A percentile compares a stretch with the other conserved stretches of the same genome.
phyloP scores from a whole-genome alignment of 1,140 invertebrate genomes.

The Gryon sp. region DNA sequence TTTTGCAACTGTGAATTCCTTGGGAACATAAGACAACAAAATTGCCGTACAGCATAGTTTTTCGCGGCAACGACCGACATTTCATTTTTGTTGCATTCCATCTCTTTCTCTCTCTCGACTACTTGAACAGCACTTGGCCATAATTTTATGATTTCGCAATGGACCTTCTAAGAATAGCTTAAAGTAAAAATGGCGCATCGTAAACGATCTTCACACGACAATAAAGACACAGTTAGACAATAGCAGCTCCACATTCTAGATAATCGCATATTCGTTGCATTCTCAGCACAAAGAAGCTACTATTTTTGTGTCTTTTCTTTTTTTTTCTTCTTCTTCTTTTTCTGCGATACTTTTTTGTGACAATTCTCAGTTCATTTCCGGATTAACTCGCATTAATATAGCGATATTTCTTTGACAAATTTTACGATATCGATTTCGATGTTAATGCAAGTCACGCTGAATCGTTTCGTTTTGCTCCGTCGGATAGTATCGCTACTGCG shows the following conservation, averaged over 20 bases:
- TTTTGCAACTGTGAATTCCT: no score
- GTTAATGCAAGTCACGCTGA: conserved; percentile 38
- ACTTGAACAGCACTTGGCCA: conserved; percentile 35
- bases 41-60: conserved; percentile 6
- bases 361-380: no score
- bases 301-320: no score
- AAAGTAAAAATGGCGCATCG: conserved; percentile 55
- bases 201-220: conserved; percentile 56
- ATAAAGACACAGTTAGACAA: conserved; percentile 60
- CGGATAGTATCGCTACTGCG: conserved; percentile 21
- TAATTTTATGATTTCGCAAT: conserved; percentile 61
- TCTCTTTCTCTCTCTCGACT: conserved; percentile 23
- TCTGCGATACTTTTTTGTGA: no score
- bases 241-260: conserved; percentile 40
- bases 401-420: conserved; percentile 52
- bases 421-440: conserved; percentile 46
- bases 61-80: conserved; percentile 18
- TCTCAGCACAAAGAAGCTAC: conserved; percentile 11
- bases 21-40: conserved; percentile 7
- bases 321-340: no score
- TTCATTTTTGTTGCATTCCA: conserved; percentile 58
- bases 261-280: conserved; percentile 26
- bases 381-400: conserved; percentile 21
- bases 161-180: conserved; percentile 60
- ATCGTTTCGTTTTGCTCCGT: conserved; percentile 33